These are phyloP conservation scores for Crepidodera aurea DNA, from an alignment of 2,888 invertebrate species.

Conservation along the genomic window DNA sequence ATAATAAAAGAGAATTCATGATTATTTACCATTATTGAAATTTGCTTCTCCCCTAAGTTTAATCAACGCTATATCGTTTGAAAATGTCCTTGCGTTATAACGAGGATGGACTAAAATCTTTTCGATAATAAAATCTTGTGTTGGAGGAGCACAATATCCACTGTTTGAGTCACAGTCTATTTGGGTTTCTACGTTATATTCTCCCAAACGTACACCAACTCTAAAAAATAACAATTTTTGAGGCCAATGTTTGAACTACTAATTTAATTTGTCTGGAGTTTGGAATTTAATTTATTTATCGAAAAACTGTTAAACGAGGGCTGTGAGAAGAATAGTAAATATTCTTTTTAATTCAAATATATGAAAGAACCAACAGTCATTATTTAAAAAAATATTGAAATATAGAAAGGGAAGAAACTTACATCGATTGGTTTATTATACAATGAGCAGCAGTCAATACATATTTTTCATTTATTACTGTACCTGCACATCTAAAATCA, in stretches of 20 bases:
- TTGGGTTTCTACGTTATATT: conserved; percentile 64
- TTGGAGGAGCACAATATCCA: conserved; percentile 59
- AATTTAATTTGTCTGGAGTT: too few species aligned
- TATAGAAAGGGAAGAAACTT: too few species aligned
- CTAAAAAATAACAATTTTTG: conserved; percentile 54
- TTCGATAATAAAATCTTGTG: conserved; percentile 66
- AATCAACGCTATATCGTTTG: conserved; percentile 69
- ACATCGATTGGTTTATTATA: conserved; percentile 49
- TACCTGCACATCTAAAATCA: conserved; percentile 62
- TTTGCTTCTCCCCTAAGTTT: conserved; percentile 59
- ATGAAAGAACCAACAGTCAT: too few species aligned
- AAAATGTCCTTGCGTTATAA: conserved; percentile 63
- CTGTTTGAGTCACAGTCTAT: conserved; percentile 59
- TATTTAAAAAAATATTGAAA: too few species aligned
- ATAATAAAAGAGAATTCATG: too few species aligned
- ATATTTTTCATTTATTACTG: conserved; percentile 62
- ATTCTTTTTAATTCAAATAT: too few species aligned
- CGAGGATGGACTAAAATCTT: conserved; percentile 63
- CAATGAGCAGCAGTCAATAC: conserved; percentile 71
- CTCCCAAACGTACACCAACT: conserved; percentile 70
- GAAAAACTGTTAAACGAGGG: too few species aligned
- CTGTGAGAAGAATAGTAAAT: too few species aligned
- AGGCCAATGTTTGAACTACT: not conserved
- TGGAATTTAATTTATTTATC: too few species aligned
- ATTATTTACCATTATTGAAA: conserved; percentile 53